Conservation (phyloP, 2,888 invertebrate genomes). For the Eumerus sabulonum region DNA sequence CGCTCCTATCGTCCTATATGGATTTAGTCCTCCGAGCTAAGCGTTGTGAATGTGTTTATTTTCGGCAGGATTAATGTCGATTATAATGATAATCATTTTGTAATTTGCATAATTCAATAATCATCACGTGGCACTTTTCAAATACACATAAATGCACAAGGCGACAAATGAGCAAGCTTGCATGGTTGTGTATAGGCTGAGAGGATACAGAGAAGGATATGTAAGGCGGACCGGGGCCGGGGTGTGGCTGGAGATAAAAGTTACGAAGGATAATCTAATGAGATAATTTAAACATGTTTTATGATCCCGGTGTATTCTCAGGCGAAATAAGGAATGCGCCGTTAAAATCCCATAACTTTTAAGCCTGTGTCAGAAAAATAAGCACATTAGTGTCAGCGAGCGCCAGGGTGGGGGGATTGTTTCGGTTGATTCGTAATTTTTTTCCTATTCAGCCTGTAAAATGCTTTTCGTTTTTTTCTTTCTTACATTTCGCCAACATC, state of each 20-base stretch:
- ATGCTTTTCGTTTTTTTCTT: conserved; percentile 57
- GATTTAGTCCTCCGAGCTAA: neutral
- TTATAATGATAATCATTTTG: conserved; percentile 66
- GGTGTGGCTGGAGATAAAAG: too few species aligned
- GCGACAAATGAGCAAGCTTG: neutral
- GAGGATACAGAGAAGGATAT: too few species aligned
- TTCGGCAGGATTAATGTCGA: conserved; percentile 62
- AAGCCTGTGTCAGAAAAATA: conserved; percentile 66
- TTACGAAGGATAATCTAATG: conserved; percentile 52
- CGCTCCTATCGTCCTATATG: conserved; percentile 23
- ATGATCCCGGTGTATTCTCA: conserved; percentile 16
- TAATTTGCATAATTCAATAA: conserved; percentile 68
- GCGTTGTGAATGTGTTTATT: conserved; percentile 35
- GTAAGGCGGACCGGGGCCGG: too few species aligned
- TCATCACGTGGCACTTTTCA: conserved; percentile 61
- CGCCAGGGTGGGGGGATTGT: conserved; percentile 14
- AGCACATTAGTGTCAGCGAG: conserved; percentile 59
- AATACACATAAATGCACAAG: conserved; percentile 36
- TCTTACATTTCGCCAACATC: neutral
- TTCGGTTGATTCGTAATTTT: conserved; percentile 63
- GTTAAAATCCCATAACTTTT: conserved; percentile 66
- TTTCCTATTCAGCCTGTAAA: conserved; percentile 56
- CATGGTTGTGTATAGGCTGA: neutral
- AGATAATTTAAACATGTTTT: conserved; percentile 64
- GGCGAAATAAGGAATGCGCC: conserved; percentile 36